phyloP scores from a whole-genome alignment of 1,140 invertebrate genomes.

The Harlomillsia oculata region DNA sequence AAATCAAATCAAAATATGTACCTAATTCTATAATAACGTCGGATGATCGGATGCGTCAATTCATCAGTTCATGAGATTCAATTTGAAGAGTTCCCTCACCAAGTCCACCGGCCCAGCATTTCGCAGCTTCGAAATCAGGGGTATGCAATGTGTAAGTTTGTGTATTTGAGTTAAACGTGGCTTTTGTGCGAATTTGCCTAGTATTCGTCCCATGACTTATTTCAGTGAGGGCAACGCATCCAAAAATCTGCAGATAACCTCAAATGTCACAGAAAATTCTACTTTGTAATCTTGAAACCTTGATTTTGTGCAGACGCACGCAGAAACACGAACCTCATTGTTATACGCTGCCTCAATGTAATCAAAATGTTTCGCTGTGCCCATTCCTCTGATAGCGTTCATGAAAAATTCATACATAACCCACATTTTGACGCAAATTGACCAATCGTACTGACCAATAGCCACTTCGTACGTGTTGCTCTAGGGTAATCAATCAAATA shows the following conservation, averaged over 20 bases:
- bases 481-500: too few species aligned
- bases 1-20: slow-evolving; percentile 23
- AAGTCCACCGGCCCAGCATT: slow-evolving; percentile 88
- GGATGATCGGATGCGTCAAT: too few species aligned
- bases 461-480: slow-evolving; percentile 36
- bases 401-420: slow-evolving; percentile 46
- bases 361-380: slow-evolving; percentile 49
- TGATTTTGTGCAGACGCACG: slow-evolving; percentile 46
- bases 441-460: slow-evolving; percentile 58
- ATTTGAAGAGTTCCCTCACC: slow-evolving; percentile 46
- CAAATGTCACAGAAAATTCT: not conserved
- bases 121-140: slow-evolving; percentile 85
- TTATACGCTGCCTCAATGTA: slow-evolving; percentile 38
- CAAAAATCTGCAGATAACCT: slow-evolving; percentile 48
- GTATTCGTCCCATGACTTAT: slow-evolving; percentile 89
- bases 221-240: slow-evolving; percentile 85
- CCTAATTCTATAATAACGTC: not conserved
- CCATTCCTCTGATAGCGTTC: slow-evolving; percentile 47
- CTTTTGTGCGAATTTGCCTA: slow-evolving; percentile 78
- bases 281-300: slow-evolving; percentile 40
- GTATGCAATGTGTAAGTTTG: slow-evolving; percentile 81
- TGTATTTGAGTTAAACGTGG: slow-evolving; percentile 67
- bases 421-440: slow-evolving; percentile 42
- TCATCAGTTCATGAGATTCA: not conserved
- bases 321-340: slow-evolving; percentile 29